Evolutionary conservation across 2,888 invertebrate genomes (phyloP).

Genomic region (Endotricha flammealis): DNA sequence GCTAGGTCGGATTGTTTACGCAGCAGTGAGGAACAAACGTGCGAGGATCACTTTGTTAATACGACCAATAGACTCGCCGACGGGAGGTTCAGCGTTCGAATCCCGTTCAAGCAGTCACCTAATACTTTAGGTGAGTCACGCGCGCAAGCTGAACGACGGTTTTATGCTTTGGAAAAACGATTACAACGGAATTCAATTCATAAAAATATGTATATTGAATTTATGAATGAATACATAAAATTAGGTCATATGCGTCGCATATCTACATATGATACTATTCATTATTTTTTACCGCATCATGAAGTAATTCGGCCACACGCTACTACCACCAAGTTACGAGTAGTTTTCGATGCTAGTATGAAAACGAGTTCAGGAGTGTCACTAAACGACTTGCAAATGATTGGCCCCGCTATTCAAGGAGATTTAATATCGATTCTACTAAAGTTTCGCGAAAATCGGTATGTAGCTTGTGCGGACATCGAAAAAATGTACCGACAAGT

Average conservation of each 20-base stretch:
- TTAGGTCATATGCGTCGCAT: slow-evolving; percentile 16
- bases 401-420: slow-evolving; percentile 26
- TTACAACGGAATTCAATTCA: slow-evolving; percentile 12
- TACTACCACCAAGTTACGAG: slow-evolving; percentile 17
- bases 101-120: too few relatives aligned
- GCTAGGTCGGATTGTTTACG: too few relatives aligned
- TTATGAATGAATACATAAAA: slow-evolving; percentile 12
- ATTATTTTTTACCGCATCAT: slow-evolving; percentile 20
- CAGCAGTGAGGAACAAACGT: too few relatives aligned
- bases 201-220: slow-evolving; percentile 11
- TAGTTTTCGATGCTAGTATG: slow-evolving; percentile 19
- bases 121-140: too few relatives aligned
- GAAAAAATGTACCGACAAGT: slow-evolving; percentile 34
- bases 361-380: slow-evolving; percentile 15
- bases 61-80: too few relatives aligned
- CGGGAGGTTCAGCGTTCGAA: too few relatives aligned
- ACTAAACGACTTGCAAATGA: slow-evolving; percentile 23
- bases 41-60: too few relatives aligned
- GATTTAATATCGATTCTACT: slow-evolving; percentile 29
- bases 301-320: slow-evolving; percentile 14
- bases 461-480: slow-evolving; percentile 27
- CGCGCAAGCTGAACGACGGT: slow-evolving; percentile 14
- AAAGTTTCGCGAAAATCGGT: slow-evolving; percentile 21
- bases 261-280: slow-evolving; percentile 8
- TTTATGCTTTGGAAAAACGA: slow-evolving; percentile 17